These are phyloP conservation scores for Podarcis lilfordi DNA, from an alignment of 2,797 vertebrate species.

Conservation along the genomic window DNA sequence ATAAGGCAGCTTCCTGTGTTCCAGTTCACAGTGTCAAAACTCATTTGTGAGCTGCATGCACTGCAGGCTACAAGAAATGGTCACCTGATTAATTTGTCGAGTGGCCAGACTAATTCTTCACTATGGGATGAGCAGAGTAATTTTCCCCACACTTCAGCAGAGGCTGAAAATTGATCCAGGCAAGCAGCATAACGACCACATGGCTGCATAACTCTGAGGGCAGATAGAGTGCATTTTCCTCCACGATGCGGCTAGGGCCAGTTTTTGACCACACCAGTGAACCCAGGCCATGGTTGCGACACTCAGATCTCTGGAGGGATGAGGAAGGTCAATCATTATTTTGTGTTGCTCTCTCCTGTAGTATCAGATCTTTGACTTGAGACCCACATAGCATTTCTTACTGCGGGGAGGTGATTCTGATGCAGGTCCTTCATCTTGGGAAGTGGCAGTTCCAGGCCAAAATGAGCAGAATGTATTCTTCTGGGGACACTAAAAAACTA, in stretches of 20 bases:
- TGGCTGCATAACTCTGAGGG: background rate
- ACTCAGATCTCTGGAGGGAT: conserved; percentile 41
- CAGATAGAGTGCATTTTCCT: background rate
- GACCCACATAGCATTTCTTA: conserved; percentile 31
- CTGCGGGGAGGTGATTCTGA: conserved; percentile 41
- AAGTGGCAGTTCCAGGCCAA: conserved; percentile 27
- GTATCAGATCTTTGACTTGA: fast-evolving
- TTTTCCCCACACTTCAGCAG: background rate
- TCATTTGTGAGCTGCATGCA: background rate
- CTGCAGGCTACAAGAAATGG: background rate
- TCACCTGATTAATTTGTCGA: background rate
- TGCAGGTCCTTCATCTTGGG: background rate
- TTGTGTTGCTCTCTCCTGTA: background rate
- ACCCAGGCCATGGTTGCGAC: background rate
- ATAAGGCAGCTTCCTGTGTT: background rate
- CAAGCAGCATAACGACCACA: background rate
- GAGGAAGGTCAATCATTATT: background rate
- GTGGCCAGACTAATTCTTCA: background rate
- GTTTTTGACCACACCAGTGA: background rate
- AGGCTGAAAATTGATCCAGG: background rate
- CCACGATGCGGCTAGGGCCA: background rate
- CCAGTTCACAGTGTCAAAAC: background rate
- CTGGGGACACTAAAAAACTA: conserved; percentile 41
- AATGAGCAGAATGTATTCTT: conserved; percentile 16
- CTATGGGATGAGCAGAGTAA: background rate